A percentile compares a stretch with the other conserved stretches of the same genome.
Conservation (phyloP, 2,888 invertebrate species). For the Lochmaea capreae region DNA sequence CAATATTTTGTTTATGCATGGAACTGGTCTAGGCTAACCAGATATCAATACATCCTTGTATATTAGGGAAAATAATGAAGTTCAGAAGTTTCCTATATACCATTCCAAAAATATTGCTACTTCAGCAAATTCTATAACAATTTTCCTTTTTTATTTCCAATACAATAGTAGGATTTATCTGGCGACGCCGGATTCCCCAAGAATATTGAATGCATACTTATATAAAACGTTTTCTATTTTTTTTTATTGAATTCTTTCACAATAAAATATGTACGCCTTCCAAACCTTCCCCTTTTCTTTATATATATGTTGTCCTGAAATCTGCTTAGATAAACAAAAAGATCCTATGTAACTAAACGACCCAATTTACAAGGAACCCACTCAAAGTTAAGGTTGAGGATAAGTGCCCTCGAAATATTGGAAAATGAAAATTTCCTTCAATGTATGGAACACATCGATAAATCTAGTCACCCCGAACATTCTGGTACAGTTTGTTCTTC, state of each 20-base stretch:
- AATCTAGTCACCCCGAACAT: no score
- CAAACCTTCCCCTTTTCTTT: background rate
- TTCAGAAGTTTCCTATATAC: no score
- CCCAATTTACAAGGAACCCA: background rate
- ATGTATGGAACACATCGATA: no score
- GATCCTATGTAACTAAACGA: conserved; percentile 23
- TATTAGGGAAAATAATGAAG: no score
- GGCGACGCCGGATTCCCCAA: background rate
- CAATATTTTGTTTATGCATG: no score
- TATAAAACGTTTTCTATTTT: background rate
- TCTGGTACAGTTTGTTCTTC: background rate
- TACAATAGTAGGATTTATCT: background rate
- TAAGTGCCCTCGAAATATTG: conserved; percentile 1
- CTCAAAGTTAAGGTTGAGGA: conserved; percentile 10
- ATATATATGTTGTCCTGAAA: conserved; percentile 1
- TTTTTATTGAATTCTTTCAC: background rate
- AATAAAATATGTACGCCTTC: background rate
- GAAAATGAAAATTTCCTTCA: conserved; percentile 11
- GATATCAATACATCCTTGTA: no score
- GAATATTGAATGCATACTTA: background rate
- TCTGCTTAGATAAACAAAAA: conserved; percentile 25
- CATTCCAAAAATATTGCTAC: no score
- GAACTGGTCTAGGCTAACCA: no score
- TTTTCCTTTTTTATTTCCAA: background rate
- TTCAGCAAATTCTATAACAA: background rate